Percentiles rank a stretch among this genome's conserved stretches.
phyloP scores from a whole-genome alignment of 1,140 invertebrate genomes.

The Paracyclopina nana region DNA sequence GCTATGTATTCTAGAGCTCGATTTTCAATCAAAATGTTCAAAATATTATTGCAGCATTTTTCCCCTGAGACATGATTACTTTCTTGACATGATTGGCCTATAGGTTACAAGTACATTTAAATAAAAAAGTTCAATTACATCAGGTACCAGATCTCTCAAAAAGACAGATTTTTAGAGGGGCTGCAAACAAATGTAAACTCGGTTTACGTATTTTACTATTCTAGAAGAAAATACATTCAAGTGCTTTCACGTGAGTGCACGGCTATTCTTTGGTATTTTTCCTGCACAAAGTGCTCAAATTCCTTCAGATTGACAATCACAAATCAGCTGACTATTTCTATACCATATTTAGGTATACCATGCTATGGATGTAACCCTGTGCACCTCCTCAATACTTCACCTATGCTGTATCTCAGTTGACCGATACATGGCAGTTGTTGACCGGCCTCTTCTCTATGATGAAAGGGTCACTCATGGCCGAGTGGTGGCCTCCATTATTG shows the following conservation, averaged over 20 bases:
- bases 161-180: not conserved
- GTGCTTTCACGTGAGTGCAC: not conserved
- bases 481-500: slow-evolving; percentile 8
- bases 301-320: too few species aligned
- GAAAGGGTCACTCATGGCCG: slow-evolving; percentile 19
- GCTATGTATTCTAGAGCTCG: too few species aligned
- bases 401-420: slow-evolving; percentile 74
- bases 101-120: too few species aligned
- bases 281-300: not conserved
- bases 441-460: slow-evolving; percentile 20
- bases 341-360: not conserved
- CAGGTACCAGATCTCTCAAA: too few species aligned
- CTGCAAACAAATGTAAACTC: not conserved
- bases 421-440: slow-evolving; percentile 63
- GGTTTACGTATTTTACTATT: not conserved
- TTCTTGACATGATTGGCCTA: too few species aligned
- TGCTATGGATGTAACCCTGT: slow-evolving; percentile 27
- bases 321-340: too few species aligned
- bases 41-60: too few species aligned
- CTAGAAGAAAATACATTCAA: not conserved
- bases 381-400: slow-evolving; percentile 72
- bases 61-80: too few species aligned
- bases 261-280: not conserved
- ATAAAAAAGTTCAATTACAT: too few species aligned
- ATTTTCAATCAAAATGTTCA: too few species aligned